Evolutionary conservation across 2,888 invertebrate species (phyloP).

Genomic region (Strigamia maritima): DNA sequence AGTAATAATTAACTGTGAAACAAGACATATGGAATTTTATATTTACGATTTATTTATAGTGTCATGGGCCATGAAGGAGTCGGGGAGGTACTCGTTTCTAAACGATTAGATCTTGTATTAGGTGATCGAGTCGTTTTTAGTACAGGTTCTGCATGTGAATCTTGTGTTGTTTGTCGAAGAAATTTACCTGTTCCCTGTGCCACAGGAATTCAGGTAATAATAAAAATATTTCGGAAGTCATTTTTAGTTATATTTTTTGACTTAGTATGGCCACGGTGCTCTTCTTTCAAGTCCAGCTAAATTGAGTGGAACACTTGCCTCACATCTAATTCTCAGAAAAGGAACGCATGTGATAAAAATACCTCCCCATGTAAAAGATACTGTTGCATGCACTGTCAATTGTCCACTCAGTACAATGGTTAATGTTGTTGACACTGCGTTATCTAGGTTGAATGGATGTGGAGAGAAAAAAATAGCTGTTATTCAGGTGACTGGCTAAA

Average conservation of each 20-base stretch:
- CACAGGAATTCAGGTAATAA: slow-evolving; percentile 40
- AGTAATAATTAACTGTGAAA: background rate
- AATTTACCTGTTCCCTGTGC: slow-evolving; percentile 43
- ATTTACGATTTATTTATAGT: slow-evolving; percentile 39
- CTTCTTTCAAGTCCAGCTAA: slow-evolving; percentile 43
- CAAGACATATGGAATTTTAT: too few relatives aligned
- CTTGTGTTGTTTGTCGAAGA: slow-evolving; percentile 43
- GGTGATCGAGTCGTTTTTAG: slow-evolving; percentile 45
- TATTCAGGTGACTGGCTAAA: slow-evolving; percentile 42
- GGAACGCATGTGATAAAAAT: slow-evolving; percentile 45
- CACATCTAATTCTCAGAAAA: slow-evolving; percentile 44
- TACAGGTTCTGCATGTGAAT: slow-evolving; percentile 42
- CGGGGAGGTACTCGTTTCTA: slow-evolving; percentile 42
- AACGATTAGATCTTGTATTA: slow-evolving; percentile 15
- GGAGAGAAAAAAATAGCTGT: slow-evolving; percentile 42
- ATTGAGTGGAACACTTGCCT: slow-evolving; percentile 45
- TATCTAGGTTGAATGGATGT: slow-evolving; percentile 34
- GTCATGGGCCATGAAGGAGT: slow-evolving; percentile 46
- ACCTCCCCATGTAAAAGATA: slow-evolving; percentile 43
- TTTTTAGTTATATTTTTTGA: slow-evolving; percentile 18
- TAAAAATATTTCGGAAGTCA: background rate
- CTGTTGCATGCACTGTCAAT: slow-evolving; percentile 45
- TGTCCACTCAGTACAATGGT: slow-evolving; percentile 46
- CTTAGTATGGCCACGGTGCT: slow-evolving; percentile 45
- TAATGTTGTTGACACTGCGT: slow-evolving; percentile 43